Percentiles rank a stretch among this genome's conserved stretches.
These are phyloP conservation scores for Protophormia terraenovae DNA, from an alignment of 2,888 invertebrate genomes.

Conservation along the genomic window DNA sequence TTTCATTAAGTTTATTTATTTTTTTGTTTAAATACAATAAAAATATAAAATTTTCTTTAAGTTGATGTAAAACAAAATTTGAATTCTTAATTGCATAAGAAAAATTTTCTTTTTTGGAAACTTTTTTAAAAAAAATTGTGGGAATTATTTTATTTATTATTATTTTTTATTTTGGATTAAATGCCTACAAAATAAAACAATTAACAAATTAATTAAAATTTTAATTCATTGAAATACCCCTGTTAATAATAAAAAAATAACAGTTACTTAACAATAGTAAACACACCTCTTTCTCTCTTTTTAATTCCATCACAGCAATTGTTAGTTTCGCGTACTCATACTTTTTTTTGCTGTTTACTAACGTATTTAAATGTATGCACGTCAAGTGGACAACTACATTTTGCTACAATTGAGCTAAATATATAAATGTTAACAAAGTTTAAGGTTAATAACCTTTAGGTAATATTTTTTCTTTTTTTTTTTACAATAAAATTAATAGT, in stretches of 20 bases:
- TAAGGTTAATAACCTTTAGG: conserved; percentile 38
- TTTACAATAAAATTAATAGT: conserved; percentile 22
- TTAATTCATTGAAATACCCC: not conserved
- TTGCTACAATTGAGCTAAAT: not conserved
- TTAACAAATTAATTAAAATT: not conserved
- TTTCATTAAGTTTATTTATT: no score
- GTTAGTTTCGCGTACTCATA: not conserved
- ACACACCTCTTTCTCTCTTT: not conserved
- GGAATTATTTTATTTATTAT: no score
- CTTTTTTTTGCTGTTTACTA: not conserved
- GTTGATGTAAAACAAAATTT: no score
- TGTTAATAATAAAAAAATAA: not conserved
- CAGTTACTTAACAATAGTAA: not conserved
- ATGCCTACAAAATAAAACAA: no score
- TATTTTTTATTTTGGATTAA: no score
- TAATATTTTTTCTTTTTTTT: not conserved
- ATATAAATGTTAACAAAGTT: conserved; percentile 24
- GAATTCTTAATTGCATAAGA: no score
- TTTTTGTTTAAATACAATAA: no score
- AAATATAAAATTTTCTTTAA: no score
- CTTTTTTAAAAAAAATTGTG: no score
- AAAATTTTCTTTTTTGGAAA: no score
- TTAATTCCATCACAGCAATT: not conserved
- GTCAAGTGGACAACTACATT: not conserved
- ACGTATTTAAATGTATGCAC: not conserved